Conservation (phyloP, 2,113 vertebrate species). For the Hippoglossus stenolepis region DNA sequence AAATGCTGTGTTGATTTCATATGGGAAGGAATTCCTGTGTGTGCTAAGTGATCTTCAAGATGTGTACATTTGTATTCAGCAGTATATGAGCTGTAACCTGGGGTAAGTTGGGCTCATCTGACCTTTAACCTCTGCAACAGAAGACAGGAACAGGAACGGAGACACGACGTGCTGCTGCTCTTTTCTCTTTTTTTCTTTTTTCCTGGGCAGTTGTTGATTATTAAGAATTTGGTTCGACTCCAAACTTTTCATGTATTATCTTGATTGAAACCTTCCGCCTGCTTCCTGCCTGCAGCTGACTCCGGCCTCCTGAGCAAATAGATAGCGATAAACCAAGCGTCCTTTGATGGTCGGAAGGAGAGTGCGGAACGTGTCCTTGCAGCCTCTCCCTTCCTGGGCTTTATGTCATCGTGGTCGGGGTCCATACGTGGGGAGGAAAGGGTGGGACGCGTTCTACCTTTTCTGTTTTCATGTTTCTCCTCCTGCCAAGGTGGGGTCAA, state of each 20-base stretch:
- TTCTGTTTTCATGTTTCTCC: slow-evolving; percentile 35
- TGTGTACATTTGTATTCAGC: slow-evolving; percentile 23
- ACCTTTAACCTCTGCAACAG: slow-evolving; percentile 44
- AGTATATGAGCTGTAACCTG: slow-evolving; percentile 4
- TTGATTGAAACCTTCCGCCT: slow-evolving; percentile 61
- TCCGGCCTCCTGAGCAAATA: slow-evolving; percentile 72
- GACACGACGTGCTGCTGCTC: not conserved
- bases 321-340: slow-evolving; percentile 25
- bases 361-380: slow-evolving; percentile 40
- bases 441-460: slow-evolving; percentile 14
- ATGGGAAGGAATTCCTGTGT: slow-evolving; percentile 24
- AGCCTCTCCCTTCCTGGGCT: slow-evolving; percentile 62
- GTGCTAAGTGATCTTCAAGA: slow-evolving; percentile 50
- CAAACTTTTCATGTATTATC: slow-evolving; percentile 67
- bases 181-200: slow-evolving; percentile 10
- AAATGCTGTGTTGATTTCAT: slow-evolving; percentile 33
- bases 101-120: slow-evolving; percentile 20
- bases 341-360: slow-evolving; percentile 58
- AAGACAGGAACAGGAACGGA: slow-evolving; percentile 51
- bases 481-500: slow-evolving; percentile 12
- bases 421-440: slow-evolving; percentile 44
- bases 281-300: slow-evolving; percentile 54
- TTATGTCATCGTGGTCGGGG: slow-evolving; percentile 56
- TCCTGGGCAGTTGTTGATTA: slow-evolving; percentile 33
- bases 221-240: slow-evolving; percentile 43